Conservation (phyloP, 2,797 vertebrate genomes). For the Helarctos malayanus region DNA sequence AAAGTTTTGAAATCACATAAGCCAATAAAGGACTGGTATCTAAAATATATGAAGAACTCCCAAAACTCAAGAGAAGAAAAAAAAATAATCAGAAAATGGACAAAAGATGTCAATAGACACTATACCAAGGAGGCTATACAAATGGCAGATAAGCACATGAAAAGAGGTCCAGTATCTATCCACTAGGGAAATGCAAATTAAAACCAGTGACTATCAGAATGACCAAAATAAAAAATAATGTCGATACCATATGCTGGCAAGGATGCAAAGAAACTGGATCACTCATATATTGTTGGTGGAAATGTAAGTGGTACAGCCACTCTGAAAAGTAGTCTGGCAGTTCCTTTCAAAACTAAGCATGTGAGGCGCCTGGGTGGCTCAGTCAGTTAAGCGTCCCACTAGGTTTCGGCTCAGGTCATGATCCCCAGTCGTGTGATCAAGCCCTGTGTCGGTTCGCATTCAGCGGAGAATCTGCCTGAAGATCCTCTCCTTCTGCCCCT, state of each 20-base stretch:
- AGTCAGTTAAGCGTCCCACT: neutral
- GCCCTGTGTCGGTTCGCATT: neutral
- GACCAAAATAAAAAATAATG: slow-evolving; percentile 1
- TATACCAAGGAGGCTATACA: neutral
- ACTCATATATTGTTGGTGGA: neutral
- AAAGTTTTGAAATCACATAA: slow-evolving; percentile 21
- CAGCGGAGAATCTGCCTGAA: neutral
- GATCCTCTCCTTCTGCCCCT: neutral
- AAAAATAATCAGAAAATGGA: slow-evolving; percentile 1
- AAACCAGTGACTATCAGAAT: neutral
- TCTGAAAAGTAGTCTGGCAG: neutral
- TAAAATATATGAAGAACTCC: neutral
- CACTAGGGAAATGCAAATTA: slow-evolving; percentile 20
- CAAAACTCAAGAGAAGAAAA: slow-evolving; percentile 7
- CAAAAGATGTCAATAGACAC: slow-evolving; percentile 25
- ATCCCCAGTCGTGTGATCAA: neutral
- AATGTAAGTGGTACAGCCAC: neutral
- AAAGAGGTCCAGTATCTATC: neutral
- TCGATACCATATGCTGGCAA: neutral
- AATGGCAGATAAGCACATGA: neutral
- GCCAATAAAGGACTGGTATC: neutral
- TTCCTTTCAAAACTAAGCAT: slow-evolving; percentile 46
- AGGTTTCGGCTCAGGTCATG: neutral
- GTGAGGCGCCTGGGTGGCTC: neutral
- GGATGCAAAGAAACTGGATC: neutral